phyloP scores from a whole-genome alignment of 1,140 invertebrate species.

The Delia radicum region DNA sequence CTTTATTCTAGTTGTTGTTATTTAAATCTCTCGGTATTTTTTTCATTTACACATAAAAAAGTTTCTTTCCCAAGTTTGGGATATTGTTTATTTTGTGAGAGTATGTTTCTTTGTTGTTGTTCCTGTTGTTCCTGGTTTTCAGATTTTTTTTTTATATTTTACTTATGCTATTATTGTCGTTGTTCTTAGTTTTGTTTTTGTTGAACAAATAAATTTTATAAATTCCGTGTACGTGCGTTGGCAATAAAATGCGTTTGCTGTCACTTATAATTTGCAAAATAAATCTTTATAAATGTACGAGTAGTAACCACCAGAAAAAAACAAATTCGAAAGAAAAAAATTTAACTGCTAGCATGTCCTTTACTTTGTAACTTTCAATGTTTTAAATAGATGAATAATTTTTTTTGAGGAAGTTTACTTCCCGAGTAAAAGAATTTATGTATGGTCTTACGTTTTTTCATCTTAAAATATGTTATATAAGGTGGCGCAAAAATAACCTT shows the following conservation, averaged over 20 bases:
- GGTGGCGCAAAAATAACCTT: too few relatives aligned
- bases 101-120: background rate
- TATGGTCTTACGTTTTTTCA: background rate
- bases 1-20: background rate
- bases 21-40: background rate
- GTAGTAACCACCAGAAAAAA: background rate
- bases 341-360: too few relatives aligned
- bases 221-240: background rate
- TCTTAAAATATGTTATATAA: background rate
- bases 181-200: background rate
- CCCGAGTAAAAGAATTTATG: background rate
- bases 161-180: background rate
- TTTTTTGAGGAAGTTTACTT: too few relatives aligned
- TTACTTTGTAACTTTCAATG: too few relatives aligned
- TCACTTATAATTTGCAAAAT: background rate
- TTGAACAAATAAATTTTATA: background rate
- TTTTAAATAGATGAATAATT: too few relatives aligned
- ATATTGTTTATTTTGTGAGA: background rate
- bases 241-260: constrained; percentile 3
- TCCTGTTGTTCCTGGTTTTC: background rate
- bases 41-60: background rate
- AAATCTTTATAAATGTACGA: background rate
- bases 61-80: background rate
- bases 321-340: too few relatives aligned
- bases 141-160: background rate